Conservation (phyloP, 1,140 invertebrate genomes). For the Drepana arcuata region DNA sequence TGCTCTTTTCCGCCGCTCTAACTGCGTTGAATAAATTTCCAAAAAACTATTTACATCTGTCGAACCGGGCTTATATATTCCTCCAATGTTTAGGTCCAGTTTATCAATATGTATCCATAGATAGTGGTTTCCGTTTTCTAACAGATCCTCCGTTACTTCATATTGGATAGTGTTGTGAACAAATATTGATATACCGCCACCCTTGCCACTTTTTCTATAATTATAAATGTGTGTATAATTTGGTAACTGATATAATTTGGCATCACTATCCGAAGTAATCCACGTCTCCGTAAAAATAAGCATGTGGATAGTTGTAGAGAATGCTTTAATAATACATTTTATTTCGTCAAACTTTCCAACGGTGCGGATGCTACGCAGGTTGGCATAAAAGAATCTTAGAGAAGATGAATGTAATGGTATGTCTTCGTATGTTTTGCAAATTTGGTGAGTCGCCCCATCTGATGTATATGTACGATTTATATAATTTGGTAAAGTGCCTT, state of each 20-base stretch:
- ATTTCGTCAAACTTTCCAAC: constrained; percentile 6
- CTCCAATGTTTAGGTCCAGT: constrained; percentile 1
- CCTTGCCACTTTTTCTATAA: background rate
- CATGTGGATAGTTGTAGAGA: constrained; percentile 3
- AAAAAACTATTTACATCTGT: background rate
- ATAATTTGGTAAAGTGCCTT: background rate
- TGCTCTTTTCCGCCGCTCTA: constrained; percentile 3
- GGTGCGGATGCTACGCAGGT: constrained; percentile 2
- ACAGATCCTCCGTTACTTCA: background rate
- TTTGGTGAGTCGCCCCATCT: too few species aligned
- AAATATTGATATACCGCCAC: constrained; percentile 7
- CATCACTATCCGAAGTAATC: constrained; percentile 1
- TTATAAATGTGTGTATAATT: constrained; percentile 5
- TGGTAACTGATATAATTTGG: background rate
- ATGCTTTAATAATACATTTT: constrained; percentile 2
- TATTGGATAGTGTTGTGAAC: constrained; percentile 3
- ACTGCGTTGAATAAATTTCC: background rate
- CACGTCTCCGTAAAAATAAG: constrained; percentile 6
- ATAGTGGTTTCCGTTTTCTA: constrained; percentile 2
- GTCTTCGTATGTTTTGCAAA: background rate
- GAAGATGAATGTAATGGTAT: background rate
- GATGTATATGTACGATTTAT: background rate
- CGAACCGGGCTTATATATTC: constrained; percentile 1
- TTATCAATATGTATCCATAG: constrained; percentile 6
- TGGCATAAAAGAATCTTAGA: constrained; percentile 3